Conservation (phyloP, 2,888 invertebrate genomes). For the Pherbina coryleti region DNA sequence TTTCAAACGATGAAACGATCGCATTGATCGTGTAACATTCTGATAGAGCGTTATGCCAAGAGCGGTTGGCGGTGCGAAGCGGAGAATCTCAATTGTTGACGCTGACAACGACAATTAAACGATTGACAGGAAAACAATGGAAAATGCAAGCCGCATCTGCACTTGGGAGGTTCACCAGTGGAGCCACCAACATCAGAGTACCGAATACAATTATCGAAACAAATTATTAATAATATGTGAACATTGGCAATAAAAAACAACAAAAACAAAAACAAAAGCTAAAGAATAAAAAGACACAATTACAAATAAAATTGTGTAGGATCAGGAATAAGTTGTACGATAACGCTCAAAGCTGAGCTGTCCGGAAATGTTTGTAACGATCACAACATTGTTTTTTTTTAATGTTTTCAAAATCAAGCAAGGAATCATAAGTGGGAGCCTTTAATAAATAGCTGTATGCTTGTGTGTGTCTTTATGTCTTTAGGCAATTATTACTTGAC, state of each 20-base stretch:
- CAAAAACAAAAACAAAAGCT: not conserved
- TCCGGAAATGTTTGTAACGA: conserved; percentile 26
- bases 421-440: not conserved
- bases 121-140: conserved; percentile 31
- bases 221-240: conserved; percentile 22
- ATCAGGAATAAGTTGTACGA: not conserved
- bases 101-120: conserved; percentile 36
- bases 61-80: not conserved
- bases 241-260: not conserved
- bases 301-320: not conserved
- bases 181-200: conserved; percentile 9
- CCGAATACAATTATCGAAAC: conserved; percentile 18
- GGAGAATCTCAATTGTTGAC: conserved; percentile 9
- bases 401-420: not conserved
- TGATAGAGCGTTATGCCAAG: not conserved
- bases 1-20: conserved; percentile 14
- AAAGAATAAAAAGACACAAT: not conserved
- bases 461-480: not conserved
- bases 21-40: not conserved
- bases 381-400: not conserved
- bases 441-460: not conserved
- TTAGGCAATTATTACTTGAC: not conserved
- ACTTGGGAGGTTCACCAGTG: conserved; percentile 19
- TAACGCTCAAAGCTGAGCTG: conserved; percentile 21
- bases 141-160: conserved; percentile 8